Percentiles rank a stretch among this genome's conserved stretches.
Conservation (phyloP, 2,797 vertebrate genomes). For the Chaetodon trifasciatus region DNA sequence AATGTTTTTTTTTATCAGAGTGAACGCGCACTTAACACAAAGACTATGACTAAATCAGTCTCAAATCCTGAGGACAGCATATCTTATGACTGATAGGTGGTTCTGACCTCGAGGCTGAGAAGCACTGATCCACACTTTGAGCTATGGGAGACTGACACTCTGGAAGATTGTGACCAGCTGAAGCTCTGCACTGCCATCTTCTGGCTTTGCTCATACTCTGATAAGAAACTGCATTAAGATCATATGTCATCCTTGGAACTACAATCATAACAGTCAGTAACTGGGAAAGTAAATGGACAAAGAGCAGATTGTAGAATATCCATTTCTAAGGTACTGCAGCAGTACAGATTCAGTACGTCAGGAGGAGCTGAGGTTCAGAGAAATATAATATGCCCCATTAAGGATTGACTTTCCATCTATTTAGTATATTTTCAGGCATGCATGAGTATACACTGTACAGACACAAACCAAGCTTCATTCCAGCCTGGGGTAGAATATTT, state of each 20-base stretch:
- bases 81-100: background rate
- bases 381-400: background rate
- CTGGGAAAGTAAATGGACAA: background rate
- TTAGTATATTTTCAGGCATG: background rate
- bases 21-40: background rate
- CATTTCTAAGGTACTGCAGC: background rate
- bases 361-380: background rate
- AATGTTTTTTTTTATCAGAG: background rate
- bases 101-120: background rate
- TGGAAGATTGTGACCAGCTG: slow-evolving; percentile 11
- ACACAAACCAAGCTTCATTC: background rate
- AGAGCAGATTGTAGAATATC: background rate
- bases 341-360: background rate
- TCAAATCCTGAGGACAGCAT: background rate
- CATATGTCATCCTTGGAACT: background rate
- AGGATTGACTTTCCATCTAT: background rate
- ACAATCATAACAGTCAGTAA: background rate
- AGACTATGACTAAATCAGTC: background rate
- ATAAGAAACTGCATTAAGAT: slow-evolving; percentile 5
- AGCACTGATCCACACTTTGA: background rate
- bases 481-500: background rate
- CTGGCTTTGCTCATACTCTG: slow-evolving; percentile 55
- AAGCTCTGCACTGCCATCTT: slow-evolving; percentile 79
- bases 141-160: slow-evolving; percentile 13
- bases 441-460: background rate